Base-by-base conservation (phyloP, 64 coral and sea anemone species). In the Cladopsammia gracilis region DNA sequence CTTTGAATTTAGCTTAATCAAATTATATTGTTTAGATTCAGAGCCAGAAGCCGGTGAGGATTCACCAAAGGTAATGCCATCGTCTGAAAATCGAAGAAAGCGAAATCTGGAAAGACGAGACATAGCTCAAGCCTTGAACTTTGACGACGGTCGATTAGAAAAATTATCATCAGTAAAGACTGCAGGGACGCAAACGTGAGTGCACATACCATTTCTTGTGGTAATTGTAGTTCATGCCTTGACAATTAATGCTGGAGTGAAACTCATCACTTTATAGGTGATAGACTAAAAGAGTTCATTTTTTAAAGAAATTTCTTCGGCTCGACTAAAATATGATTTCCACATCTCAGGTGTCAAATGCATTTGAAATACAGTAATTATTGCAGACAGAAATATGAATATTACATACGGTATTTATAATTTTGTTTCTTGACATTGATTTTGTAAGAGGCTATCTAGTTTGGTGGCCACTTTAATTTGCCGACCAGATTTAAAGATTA, bases 141-240 rank as follows among this genome's bases (percentile, higher is more conserved):
- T 95, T 58, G 93, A 90, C 82, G 93, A 95, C 73, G 46, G 77
- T 25, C 92, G 82, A 58, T 46, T 90, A 4, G 87, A 58, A 73
- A 91, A 93, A 93, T 76, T 60, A 48, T 94, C 87, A n/a, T 84
- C 96, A 2, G 85, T 98, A 75, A 93, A 94, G 87, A 97, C 96
- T 58, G 96, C 96, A 12, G 89, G 79, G 20, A 97, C 96, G 5
- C 96, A 97, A 88, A 97, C 96, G 96, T 97, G 89, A 94, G 96
- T 76, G 71, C 13, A 78, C 0, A 42, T 25, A 59, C 15, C 8
- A 10, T 10, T 12, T 60, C 6, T 43, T 46, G 25, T 73, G 3
- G 70, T 70, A 43, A 10, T 24, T 10, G 14, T 25, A 43, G 4
- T 26, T 24, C 51, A 80, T 18, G 23, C 56, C 54, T 4, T 62